These are phyloP conservation scores for Heliconius charithonia DNA, from an alignment of 2,888 invertebrate genomes.

Conservation along the genomic window DNA sequence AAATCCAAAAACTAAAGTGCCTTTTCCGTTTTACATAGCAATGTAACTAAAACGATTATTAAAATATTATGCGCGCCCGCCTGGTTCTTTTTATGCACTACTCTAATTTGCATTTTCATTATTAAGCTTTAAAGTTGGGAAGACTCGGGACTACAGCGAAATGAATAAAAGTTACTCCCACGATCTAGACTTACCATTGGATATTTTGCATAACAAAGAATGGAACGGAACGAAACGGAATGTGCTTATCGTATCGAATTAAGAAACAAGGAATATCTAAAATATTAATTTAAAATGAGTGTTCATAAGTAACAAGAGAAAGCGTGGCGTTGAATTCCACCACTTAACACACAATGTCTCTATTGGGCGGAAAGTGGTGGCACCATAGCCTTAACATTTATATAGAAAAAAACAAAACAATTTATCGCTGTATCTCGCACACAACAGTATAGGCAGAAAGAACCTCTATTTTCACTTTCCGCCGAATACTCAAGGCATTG, in stretches of 20 bases:
- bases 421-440: too few species aligned
- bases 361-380: too few species aligned
- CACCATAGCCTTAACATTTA: too few species aligned
- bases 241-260: not conserved
- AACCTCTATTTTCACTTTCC: too few species aligned
- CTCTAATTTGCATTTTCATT: slow-evolving; percentile 28
- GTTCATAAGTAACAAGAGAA: too few species aligned
- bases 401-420: too few species aligned
- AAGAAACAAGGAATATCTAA: not conserved
- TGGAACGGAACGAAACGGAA: not conserved
- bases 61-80: not conserved
- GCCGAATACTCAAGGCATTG: too few species aligned
- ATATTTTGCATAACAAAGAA: slow-evolving; percentile 14
- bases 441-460: too few species aligned
- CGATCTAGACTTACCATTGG: slow-evolving; percentile 9
- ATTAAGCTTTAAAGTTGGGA: slow-evolving; percentile 17
- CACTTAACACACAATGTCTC: too few species aligned
- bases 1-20: not conserved
- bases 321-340: too few species aligned
- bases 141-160: not conserved
- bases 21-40: not conserved
- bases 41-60: not conserved
- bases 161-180: slow-evolving; percentile 7
- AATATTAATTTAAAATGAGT: not conserved
- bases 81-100: not conserved